phyloP scores from a whole-genome alignment of 2,113 vertebrate species.

The Glaucomys volans region DNA sequence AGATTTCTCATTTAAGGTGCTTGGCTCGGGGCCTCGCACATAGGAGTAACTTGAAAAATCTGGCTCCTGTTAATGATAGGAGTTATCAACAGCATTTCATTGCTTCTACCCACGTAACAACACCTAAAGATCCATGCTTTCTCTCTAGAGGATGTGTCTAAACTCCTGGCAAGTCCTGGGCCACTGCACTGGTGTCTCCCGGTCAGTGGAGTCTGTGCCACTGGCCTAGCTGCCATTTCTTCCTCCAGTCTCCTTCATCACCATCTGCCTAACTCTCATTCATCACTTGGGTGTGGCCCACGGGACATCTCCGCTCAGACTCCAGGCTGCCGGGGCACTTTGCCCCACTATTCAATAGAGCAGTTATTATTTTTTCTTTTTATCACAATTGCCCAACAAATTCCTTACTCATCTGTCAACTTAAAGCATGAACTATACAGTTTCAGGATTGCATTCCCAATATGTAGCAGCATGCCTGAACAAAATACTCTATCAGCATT shows the following conservation, averaged over 20 bases:
- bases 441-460: not conserved
- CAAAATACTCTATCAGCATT: not conserved
- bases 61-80: not conserved
- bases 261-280: not conserved
- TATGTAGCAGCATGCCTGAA: not conserved
- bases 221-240: not conserved
- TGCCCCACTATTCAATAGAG: not conserved
- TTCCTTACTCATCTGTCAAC: not conserved
- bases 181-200: fast-evolving
- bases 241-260: not conserved
- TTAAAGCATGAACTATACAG: not conserved
- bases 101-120: not conserved
- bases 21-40: not conserved
- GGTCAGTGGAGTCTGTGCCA: fast-evolving
- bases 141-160: not conserved
- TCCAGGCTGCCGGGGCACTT: not conserved
- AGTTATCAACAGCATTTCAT: not conserved
- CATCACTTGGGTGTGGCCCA: not conserved
- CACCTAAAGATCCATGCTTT: not conserved
- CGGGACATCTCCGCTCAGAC: not conserved
- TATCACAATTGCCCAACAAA: not conserved
- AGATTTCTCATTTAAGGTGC: not conserved
- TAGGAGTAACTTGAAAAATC: not conserved
- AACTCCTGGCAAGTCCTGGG: not conserved
- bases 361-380: not conserved